Conservation (phyloP, 1,140 invertebrate species). For the Ericerus pela region DNA sequence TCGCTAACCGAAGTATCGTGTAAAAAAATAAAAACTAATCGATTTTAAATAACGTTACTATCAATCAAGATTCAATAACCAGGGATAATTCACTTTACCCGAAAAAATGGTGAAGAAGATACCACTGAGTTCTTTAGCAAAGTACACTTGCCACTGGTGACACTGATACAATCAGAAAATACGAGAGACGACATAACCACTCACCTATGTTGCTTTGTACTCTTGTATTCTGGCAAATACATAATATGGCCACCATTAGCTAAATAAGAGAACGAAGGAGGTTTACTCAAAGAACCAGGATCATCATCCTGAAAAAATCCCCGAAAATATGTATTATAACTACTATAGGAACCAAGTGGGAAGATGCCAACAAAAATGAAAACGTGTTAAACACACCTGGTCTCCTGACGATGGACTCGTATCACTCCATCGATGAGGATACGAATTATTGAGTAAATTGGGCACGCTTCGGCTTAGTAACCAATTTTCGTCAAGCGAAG, state of each 20-base stretch:
- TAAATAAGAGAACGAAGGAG: constrained; percentile 35
- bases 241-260: constrained; percentile 51
- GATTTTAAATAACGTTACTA: too few species aligned
- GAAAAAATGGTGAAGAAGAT: too few species aligned
- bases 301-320: constrained; percentile 21
- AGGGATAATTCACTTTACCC: too few species aligned
- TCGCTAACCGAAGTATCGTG: too few species aligned
- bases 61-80: too few species aligned
- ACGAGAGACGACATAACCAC: not conserved
- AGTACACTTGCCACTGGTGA: too few species aligned
- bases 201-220: constrained; percentile 1
- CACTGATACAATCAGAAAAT: too few species aligned
- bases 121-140: too few species aligned
- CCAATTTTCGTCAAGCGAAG: constrained; percentile 47
- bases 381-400: too few species aligned
- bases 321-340: too few species aligned
- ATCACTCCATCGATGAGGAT: constrained; percentile 19
- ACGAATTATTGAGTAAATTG: constrained; percentile 43
- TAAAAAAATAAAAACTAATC: too few species aligned
- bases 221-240: constrained; percentile 52
- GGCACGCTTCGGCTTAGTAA: constrained; percentile 59
- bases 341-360: too few species aligned
- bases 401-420: constrained; percentile 13
- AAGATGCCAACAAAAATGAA: constrained; percentile 12
- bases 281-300: constrained; percentile 30